Base-by-base conservation (phyloP, 2,888 invertebrate genomes). In the Idaea straminata region DNA sequence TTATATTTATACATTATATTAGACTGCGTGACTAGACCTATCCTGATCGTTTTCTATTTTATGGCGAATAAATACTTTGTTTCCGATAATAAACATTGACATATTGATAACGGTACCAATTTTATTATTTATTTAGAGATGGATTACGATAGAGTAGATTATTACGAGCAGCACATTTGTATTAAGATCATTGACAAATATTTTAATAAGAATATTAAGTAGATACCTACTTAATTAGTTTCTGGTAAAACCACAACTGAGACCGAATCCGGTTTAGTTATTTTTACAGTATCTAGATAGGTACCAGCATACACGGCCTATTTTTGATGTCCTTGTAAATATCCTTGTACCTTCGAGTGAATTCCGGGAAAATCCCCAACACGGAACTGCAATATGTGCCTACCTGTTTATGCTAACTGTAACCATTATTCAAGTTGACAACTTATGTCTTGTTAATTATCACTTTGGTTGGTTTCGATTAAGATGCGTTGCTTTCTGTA, bases 21-120 rank as follows among this genome's bases (percentile, higher is more conserved):
- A 70, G 68, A 73, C 73, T 74, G 74, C 71, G 77, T 89, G 88
- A 88, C 89, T 80, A 71, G 85, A 78, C 82, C 78, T 74, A 78
- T 81, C 78, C 79, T 78, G 80, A 75, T 78, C 74, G 71, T 69
- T 75, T 69, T 68, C 73, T 68, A 67, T 71, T 69, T 69, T 80
- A 78, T 82, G 69, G 80, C 86, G 85, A 85, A 83, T 80, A 77
- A 85, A 74, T 79, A 47, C 69, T 66, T 75, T 73, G 75, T 78
- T 76, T 75, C 76, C 77, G 47, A 47, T 47, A 47, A 75, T 79
- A 77, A 79, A 75, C 74, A 77, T 74, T 76, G 76, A 79, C 77
- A 76, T 77, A 75, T 47, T 47, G 47, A 47, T 47, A 47, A 47
- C 47, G 47, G 13, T 47, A 47, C 13, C 3, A 47, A 47, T 13